Conservation (phyloP, 2,113 vertebrate species). For the Chroicocephalus ridibundus region DNA sequence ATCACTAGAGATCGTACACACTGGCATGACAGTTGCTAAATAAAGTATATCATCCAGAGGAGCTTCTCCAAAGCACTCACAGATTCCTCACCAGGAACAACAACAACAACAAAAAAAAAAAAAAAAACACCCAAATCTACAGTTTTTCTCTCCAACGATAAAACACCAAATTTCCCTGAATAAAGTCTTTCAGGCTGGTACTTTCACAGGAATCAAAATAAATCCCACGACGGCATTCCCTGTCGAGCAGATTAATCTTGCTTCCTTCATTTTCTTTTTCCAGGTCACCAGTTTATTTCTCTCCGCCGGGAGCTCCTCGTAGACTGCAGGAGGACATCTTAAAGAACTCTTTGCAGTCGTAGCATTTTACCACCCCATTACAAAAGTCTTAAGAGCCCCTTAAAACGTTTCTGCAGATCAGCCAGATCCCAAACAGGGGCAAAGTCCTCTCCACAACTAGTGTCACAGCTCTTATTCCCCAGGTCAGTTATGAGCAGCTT, state of each 20-base stretch:
- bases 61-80: not conserved
- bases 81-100: not conserved
- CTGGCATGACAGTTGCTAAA: not conserved
- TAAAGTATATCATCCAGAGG: not conserved
- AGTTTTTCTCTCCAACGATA: not conserved
- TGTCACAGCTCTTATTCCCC: not conserved
- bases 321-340: not conserved
- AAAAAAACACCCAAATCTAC: not conserved
- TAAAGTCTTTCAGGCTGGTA: not conserved
- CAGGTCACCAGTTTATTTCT: conserved; percentile 13
- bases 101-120: not conserved
- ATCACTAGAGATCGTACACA: not conserved
- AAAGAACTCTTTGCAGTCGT: not conserved
- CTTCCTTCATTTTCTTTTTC: conserved; percentile 24
- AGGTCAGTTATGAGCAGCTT: too few species aligned
- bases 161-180: not conserved
- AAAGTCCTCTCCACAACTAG: not conserved
- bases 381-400: not conserved
- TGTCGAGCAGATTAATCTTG: not conserved
- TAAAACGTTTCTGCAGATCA: not conserved
- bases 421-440: not conserved
- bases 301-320: not conserved
- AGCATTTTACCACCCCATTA: not conserved
- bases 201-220: not conserved
- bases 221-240: not conserved